Evolutionary conservation across 2,888 invertebrate genomes (phyloP).

Genomic region (Caenorhabditis sulstoni): DNA sequence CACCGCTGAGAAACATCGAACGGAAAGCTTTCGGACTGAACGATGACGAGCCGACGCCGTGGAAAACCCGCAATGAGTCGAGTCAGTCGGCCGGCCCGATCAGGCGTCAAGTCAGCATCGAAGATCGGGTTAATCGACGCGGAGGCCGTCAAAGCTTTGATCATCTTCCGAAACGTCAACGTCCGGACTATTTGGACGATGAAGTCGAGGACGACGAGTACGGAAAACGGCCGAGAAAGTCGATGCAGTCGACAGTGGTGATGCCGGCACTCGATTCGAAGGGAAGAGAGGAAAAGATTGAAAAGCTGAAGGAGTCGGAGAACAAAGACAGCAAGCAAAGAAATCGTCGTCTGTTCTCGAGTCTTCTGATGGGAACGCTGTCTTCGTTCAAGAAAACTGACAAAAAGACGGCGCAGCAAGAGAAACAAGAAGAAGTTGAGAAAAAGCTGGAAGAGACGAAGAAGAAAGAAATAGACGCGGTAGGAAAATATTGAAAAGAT

Average conservation of each 20-base stretch:
- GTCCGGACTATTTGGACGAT: conserved; percentile 50
- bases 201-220: conserved; percentile 45
- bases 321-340: conserved; percentile 81
- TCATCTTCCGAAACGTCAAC: conserved; percentile 45
- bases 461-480: conserved; percentile 89
- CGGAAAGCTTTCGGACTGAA: conserved; percentile 45
- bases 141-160: conserved; percentile 36
- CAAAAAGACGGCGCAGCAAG: conserved; percentile 84
- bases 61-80: conserved; percentile 19
- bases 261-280: conserved; percentile 85
- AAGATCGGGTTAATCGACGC: conserved; percentile 33
- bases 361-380: conserved; percentile 91
- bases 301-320: conserved; percentile 85
- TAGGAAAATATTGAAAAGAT: conserved; percentile 79
- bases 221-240: conserved; percentile 45
- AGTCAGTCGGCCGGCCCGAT: neutral
- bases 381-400: conserved; percentile 96
- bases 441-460: conserved; percentile 94
- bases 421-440: conserved; percentile 91
- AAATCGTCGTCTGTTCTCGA: conserved; percentile 95
- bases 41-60: conserved; percentile 21
- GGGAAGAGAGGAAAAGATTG: conserved; percentile 88
- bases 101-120: conserved; percentile 15
- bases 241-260: conserved; percentile 71
- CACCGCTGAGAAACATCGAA: conserved; percentile 31